Conservation (phyloP, 2,113 vertebrate species). For the Petrocephalus microphthalmus region DNA sequence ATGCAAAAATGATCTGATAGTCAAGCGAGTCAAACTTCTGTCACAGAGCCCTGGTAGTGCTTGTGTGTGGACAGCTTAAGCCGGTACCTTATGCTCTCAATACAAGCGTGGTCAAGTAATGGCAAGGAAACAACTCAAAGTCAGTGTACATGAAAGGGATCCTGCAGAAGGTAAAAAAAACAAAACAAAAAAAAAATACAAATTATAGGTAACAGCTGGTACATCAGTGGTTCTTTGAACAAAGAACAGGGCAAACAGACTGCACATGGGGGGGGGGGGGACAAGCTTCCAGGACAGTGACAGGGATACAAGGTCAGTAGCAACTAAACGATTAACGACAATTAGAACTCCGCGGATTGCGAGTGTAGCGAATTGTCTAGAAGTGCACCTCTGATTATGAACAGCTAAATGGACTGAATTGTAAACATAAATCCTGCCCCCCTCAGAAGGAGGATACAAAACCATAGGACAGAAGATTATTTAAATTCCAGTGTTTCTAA, state of each 20-base stretch:
- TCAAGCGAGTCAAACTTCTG: not conserved
- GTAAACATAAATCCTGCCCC: conserved; percentile 15
- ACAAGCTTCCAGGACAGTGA: not conserved
- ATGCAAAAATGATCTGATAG: conserved; percentile 6
- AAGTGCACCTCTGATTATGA: conserved; percentile 7
- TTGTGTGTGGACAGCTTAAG: conserved; percentile 15
- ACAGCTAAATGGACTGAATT: conserved; percentile 7
- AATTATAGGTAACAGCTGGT: conserved; percentile 2
- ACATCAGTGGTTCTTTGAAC: conserved; percentile 8
- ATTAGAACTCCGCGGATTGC: not conserved
- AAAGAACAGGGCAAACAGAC: conserved; percentile 2
- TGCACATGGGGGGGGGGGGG: not conserved
- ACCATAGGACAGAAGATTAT: conserved; percentile 41
- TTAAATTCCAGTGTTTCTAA: conserved; percentile 11
- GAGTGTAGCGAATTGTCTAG: conserved; percentile 9
- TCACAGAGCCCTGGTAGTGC: not conserved
- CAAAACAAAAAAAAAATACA: not conserved
- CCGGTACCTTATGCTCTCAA: conserved; percentile 14
- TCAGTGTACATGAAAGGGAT: conserved; percentile 10
- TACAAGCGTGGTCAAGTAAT: conserved; percentile 17
- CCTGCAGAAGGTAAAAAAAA: not conserved
- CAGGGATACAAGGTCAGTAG: not conserved
- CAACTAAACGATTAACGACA: conserved; percentile 3
- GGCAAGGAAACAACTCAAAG: conserved; percentile 11
- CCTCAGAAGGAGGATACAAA: conserved; percentile 12